Evolutionary conservation across 2,888 invertebrate genomes (phyloP), one percentile per base, ranked within the genome.

Genomic region (Amblyteles armatorius): DNA sequence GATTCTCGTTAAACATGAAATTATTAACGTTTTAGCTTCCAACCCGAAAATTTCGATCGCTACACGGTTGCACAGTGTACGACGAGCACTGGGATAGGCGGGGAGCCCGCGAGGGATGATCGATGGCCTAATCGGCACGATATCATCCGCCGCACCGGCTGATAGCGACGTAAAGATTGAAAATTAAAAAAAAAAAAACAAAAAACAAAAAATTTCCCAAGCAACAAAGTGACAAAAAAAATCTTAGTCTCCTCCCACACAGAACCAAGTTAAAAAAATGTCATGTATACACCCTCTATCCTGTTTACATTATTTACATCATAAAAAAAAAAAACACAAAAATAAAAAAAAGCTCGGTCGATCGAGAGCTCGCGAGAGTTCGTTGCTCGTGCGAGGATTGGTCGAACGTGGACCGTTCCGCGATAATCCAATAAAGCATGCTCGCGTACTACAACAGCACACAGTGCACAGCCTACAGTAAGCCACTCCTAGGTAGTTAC

Each of bases 351-450:
- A 44, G 11, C 2, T 9, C 67, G 67, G 40, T 78, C 68, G 68
- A 68, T 78, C 77, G 60, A 44, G 76, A 82, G 44, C 65, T 40
- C 13, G 33, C 29, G 36, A 73, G 57, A 83, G 79, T 83, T 60
- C 69, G 69, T 83, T 69, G 83, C 29, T 79, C 79, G 79, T 44
- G 22, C 73, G 68, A 79, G 67, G 79, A 83, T 74, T 74, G 79
- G 76, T 83, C 55, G 52, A 76, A 79, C 74, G 83, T 83, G 83
- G 80, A 76, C 79, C 83, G 79, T 83, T 83, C 83, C 83, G 76
- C 76, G 79, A 63, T 79, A 83, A 83, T 83, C 82, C 73, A 73
- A 79, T 83, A 79, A 79, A 79, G 52, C 78, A 55, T 48, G 48
- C 44, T 26, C 52, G 26, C 22, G 40, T 19, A 19, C 11, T 22